Percentiles rank a stretch among this genome's conserved stretches.
Conservation (phyloP, 2,888 invertebrate genomes). For the Amblyteles armatorius region DNA sequence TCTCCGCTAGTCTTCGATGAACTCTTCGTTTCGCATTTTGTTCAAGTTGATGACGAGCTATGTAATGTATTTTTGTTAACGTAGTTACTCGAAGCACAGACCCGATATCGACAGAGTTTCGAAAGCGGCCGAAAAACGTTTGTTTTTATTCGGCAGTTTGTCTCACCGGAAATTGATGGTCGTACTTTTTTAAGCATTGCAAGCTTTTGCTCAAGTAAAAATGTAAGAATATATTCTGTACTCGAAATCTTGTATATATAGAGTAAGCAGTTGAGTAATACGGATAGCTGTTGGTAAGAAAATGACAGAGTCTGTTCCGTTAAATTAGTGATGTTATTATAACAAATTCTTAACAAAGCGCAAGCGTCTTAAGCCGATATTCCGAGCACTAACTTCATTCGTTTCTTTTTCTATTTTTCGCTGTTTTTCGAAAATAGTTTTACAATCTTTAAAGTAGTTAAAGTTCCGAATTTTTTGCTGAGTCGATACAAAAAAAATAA, state of each 20-base stretch:
- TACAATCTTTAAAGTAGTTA: background rate
- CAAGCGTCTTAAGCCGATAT: background rate
- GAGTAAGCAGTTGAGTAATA: constrained; percentile 22
- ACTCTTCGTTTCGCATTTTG: background rate
- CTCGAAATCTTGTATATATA: constrained; percentile 43
- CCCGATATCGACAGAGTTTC: background rate
- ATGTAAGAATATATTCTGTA: constrained; percentile 59
- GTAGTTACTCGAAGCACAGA: background rate
- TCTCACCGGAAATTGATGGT: background rate
- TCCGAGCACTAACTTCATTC: background rate
- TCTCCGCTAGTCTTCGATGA: background rate
- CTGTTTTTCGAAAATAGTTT: background rate
- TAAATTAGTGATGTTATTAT: constrained; percentile 35
- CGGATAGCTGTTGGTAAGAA: constrained; percentile 22
- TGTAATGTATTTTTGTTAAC: background rate
- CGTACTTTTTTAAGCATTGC: constrained; percentile 46
- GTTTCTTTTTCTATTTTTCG: constrained; percentile 8
- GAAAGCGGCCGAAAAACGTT: background rate
- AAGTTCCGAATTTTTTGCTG: background rate
- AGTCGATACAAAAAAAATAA: too few species aligned
- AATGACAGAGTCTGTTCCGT: constrained; percentile 22
- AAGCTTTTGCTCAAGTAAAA: constrained; percentile 71
- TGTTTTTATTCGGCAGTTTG: background rate
- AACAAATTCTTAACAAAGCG: constrained; percentile 52
- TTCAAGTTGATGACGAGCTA: background rate